phyloP scores from a whole-genome alignment of 2,888 invertebrate species.

The Cosmia trapezina region DNA sequence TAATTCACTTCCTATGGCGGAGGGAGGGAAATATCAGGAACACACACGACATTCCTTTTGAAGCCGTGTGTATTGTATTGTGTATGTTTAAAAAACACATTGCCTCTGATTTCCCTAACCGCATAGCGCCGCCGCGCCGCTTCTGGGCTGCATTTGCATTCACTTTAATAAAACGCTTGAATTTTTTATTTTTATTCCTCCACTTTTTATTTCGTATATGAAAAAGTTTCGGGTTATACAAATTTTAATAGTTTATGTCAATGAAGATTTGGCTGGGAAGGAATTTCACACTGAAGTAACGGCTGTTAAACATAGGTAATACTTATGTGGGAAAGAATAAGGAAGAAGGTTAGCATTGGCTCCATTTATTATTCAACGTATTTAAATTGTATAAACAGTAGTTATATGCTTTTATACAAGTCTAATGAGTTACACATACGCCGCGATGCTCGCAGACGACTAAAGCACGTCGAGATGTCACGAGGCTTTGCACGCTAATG shows the following conservation, averaged over 20 bases:
- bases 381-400: conserved; percentile 5
- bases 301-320: neutral
- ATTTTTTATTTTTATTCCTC: conserved; percentile 15
- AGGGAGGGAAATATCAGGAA: too few relatives aligned
- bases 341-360: neutral
- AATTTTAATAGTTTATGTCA: conserved; percentile 4
- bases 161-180: conserved; percentile 26
- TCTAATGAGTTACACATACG: conserved; percentile 29
- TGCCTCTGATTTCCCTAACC: conserved; percentile 32
- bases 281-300: neutral
- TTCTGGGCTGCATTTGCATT: conserved; percentile 38
- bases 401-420: neutral
- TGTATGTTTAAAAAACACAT: conserved; percentile 44
- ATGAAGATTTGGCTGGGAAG: neutral
- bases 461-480: conserved; percentile 18
- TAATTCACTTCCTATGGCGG: conserved; percentile 8
- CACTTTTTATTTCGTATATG: neutral
- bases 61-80: conserved; percentile 5
- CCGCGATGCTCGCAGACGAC: conserved; percentile 12
- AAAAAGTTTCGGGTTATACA: too few relatives aligned
- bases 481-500: conserved; percentile 28
- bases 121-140: conserved; percentile 8
- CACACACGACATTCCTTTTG: conserved; percentile 25
- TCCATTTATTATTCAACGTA: neutral
- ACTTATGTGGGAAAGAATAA: neutral